These are phyloP conservation scores for Eupeodes latifasciatus DNA, from an alignment of 2,888 invertebrate genomes.

Conservation along the genomic window DNA sequence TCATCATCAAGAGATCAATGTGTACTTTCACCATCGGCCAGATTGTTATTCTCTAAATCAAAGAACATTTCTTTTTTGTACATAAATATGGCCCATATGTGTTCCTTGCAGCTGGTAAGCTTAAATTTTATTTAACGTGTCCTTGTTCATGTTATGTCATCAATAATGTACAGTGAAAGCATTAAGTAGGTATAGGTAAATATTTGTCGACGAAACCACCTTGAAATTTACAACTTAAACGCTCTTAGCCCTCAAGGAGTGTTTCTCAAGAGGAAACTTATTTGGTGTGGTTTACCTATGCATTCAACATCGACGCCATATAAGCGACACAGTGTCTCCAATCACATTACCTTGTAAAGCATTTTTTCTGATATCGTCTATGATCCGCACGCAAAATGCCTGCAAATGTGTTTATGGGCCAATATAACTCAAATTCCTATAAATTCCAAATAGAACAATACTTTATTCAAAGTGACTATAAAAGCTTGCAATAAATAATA, in stretches of 20 bases:
- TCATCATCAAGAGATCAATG: no score
- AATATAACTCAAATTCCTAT: conserved; percentile 72
- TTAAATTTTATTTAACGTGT: conserved; percentile 50
- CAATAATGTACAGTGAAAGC: not conserved
- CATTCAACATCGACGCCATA: no score
- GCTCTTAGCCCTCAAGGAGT: conserved; percentile 14
- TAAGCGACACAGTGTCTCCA: not conserved
- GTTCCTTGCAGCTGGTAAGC: conserved; percentile 44
- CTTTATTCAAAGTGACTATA: conserved; percentile 67
- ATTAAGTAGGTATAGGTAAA: not conserved
- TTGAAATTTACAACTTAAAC: conserved; percentile 54
- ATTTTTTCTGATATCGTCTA: conserved; percentile 54
- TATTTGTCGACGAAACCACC: conserved; percentile 48
- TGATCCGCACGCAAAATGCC: conserved; percentile 63
- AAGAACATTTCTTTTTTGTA: not conserved
- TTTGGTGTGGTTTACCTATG: not conserved
- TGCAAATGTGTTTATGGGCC: conserved; percentile 71
- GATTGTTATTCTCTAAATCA: no score
- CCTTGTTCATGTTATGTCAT: conserved; percentile 52
- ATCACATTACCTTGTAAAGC: conserved; percentile 68
- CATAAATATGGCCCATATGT: conserved; percentile 12
- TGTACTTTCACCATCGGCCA: no score
- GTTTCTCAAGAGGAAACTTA: not conserved
- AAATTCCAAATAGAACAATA: conserved; percentile 72
- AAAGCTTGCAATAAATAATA: conserved; percentile 63